phyloP scores from a whole-genome alignment of 2,888 invertebrate species.

The Perdita meconis region DNA sequence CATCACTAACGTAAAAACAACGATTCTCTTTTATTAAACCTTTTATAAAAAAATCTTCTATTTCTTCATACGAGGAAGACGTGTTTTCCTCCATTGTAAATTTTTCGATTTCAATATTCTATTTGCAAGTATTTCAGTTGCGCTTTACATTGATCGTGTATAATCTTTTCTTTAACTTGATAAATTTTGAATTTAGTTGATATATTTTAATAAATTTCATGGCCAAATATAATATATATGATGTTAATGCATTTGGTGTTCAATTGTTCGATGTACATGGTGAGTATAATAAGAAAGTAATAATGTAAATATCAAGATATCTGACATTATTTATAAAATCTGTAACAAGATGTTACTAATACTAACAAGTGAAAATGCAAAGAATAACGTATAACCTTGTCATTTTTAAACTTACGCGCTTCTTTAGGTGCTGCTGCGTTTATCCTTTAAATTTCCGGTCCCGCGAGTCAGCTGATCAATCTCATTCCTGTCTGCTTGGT shows the following conservation, averaged over 20 bases:
- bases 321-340: no score
- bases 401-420: slow-evolving; percentile 53
- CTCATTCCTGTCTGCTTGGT: slow-evolving; percentile 78
- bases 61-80: slow-evolving; percentile 20
- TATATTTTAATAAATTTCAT: not conserved
- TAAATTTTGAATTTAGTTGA: slow-evolving; percentile 5
- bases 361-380: not conserved
- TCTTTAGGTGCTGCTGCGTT: not conserved
- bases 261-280: not conserved
- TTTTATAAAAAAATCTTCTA: slow-evolving; percentile 35
- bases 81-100: not conserved
- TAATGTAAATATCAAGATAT: not conserved
- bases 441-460: slow-evolving; percentile 66
- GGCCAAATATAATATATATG: not conserved
- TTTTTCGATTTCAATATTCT: not conserved
- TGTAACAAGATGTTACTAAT: no score
- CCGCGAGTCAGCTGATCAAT: slow-evolving; percentile 83
- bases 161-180: not conserved
- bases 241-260: not conserved
- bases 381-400: not conserved
- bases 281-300: not conserved
- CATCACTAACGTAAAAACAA: slow-evolving; percentile 56
- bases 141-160: not conserved
- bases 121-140: slow-evolving; percentile 3
- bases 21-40: slow-evolving; percentile 68